Evolutionary conservation across 2,888 invertebrate genomes (phyloP).

Genomic region (Brachypalpus laphriformis): DNA sequence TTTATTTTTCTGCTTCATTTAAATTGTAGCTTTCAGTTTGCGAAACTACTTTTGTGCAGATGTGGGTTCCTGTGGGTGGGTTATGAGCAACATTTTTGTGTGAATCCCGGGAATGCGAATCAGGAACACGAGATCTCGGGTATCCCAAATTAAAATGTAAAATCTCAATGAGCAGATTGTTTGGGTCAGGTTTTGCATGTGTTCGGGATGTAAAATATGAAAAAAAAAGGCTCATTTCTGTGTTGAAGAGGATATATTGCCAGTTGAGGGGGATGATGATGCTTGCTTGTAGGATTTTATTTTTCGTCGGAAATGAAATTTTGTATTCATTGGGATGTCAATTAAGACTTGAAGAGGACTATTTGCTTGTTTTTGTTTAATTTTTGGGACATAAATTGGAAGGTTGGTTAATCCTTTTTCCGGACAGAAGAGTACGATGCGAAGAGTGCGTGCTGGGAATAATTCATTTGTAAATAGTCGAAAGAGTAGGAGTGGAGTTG

Average conservation of each 20-base stretch:
- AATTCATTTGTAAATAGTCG: neutral
- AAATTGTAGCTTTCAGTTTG: slow-evolving; percentile 51
- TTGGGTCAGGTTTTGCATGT: slow-evolving; percentile 63
- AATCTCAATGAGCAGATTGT: slow-evolving; percentile 71
- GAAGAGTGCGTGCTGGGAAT: slow-evolving; percentile 20
- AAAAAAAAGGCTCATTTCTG: neutral
- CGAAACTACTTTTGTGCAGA: slow-evolving; percentile 1
- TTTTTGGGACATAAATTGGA: slow-evolving; percentile 36
- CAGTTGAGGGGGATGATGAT: slow-evolving; percentile 1
- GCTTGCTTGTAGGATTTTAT: slow-evolving; percentile 56
- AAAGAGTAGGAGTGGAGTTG: neutral
- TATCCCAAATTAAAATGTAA: slow-evolving; percentile 66
- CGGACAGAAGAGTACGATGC: neutral
- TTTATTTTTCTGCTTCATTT: slow-evolving; percentile 68
- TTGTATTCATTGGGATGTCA: slow-evolving; percentile 58
- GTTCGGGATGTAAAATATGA: slow-evolving; percentile 57
- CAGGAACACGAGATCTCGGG: slow-evolving; percentile 46
- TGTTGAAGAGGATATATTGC: neutral
- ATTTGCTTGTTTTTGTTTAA: slow-evolving; percentile 35
- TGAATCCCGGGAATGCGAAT: slow-evolving; percentile 49
- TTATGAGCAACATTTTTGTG: slow-evolving; percentile 24
- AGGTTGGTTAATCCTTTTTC: slow-evolving; percentile 38
- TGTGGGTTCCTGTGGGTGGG: neutral
- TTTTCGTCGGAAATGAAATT: slow-evolving; percentile 35
- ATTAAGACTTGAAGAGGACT: slow-evolving; percentile 49